Evolutionary conservation across 2,113 vertebrate species (phyloP), one percentile per base, ranked within the genome.

Genomic region (Siphamia tubifer): DNA sequence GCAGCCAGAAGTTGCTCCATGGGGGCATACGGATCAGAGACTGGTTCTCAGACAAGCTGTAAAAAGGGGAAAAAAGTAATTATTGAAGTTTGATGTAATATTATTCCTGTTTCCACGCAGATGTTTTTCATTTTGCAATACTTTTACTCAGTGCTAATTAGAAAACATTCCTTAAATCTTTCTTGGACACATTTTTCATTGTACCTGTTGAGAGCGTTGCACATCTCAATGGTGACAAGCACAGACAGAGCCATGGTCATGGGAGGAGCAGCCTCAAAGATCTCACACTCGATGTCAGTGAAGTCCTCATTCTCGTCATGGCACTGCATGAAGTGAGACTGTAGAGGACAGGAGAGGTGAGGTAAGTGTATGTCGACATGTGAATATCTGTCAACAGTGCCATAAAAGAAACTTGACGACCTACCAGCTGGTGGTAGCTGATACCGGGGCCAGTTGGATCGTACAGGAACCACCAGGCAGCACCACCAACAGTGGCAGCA

Each of bases 291-390:
- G 2, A 96, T 0, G 6, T 92, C 94, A 1, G 68, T 48, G 2
- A 96, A 98, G 38, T 95, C 90, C 12, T 84, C 70, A 3, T 95
- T 94, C 1, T 95, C 91, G 3, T 93, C 93, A 0, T 88, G 66
- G 86, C 96, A 98, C 85, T 98, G 92, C 96, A 98, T 96, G 91
- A 96, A 98, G 87, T 98, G 96, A n/a, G 94, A 95, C 95, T 97
- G 87, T 2, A 68, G n/a, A 3, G 58, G 10, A 3, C 61, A 55
- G 27, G 43, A 51, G 25, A 55, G 23, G 23, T 1, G 13, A 24
- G 21, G 12, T 71, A 12, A 65, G 5, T 36, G 4, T n/a, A 7
- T 23, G 2, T 58, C 2, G 27, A 6, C 12, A 1, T 19, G 19
- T 27, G 15, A 10, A 16, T 38, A 20, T 47, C 39, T 52, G 7